A percentile compares a stretch with the other conserved stretches of the same genome.
These are phyloP conservation scores for Myiopsitta monachus DNA, from an alignment of 2,113 vertebrate species.

Conservation along the genomic window DNA sequence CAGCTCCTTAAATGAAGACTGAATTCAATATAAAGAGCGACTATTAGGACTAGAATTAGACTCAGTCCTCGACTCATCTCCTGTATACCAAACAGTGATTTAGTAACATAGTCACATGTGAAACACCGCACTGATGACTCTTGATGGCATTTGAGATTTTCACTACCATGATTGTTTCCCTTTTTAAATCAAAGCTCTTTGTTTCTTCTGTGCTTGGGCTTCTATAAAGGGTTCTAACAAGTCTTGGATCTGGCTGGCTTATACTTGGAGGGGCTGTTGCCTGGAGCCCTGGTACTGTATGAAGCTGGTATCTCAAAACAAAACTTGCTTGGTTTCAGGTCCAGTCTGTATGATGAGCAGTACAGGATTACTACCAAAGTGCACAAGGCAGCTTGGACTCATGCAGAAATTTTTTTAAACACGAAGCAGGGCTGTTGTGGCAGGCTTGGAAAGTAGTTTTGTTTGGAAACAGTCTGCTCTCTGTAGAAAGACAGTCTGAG, in stretches of 20 bases:
- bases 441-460: neutral
- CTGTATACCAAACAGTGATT: neutral
- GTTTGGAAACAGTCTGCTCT: neutral
- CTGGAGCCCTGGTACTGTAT: neutral
- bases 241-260: neutral
- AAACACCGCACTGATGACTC: neutral
- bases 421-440: neutral
- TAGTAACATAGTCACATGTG: neutral
- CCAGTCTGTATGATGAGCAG: neutral
- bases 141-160: neutral
- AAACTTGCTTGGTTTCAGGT: neutral
- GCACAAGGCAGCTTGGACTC: neutral
- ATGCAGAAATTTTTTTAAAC: neutral
- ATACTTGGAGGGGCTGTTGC: neutral
- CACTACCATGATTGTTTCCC: neutral
- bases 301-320: neutral
- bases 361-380: neutral
- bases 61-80: neutral
- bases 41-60: neutral
- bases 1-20: constrained; percentile 16
- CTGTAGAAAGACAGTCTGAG: neutral
- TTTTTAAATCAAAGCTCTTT: neutral
- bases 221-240: neutral
- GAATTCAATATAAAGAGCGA: neutral
- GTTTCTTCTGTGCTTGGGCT: neutral